Evolutionary conservation across 1,140 invertebrate species (phyloP).

Genomic region (Melipona quadrifasciata): DNA sequence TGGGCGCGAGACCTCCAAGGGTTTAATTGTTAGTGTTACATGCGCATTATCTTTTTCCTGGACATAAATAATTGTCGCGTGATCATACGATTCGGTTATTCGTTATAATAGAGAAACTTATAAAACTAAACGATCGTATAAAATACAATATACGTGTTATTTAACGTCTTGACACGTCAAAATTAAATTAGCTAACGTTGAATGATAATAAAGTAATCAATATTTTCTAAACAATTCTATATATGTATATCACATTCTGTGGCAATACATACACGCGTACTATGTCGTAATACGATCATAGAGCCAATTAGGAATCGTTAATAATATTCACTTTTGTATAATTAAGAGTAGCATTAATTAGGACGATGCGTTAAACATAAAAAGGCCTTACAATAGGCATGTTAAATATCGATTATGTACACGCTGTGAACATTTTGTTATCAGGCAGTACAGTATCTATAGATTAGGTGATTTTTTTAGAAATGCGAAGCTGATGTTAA

Average conservation of each 20-base stretch:
- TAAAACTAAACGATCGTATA: slow-evolving; percentile 34
- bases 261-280: not conserved
- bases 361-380: slow-evolving; percentile 11
- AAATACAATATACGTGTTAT: slow-evolving; percentile 13
- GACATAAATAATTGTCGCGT: not conserved
- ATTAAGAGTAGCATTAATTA: slow-evolving; percentile 18
- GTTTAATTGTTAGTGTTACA: not conserved
- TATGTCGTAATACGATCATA: slow-evolving; percentile 16
- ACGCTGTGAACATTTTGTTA: not conserved
- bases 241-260: slow-evolving; percentile 1
- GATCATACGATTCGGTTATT: not conserved
- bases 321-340: slow-evolving; percentile 6
- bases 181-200: not conserved
- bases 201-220: slow-evolving; percentile 32
- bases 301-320: slow-evolving; percentile 13
- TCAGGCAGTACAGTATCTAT: slow-evolving; percentile 32
- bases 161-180: not conserved
- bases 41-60: not conserved
- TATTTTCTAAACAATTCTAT: slow-evolving; percentile 28
- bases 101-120: not conserved
- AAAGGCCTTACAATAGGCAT: slow-evolving; percentile 13
- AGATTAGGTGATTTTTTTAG: slow-evolving; percentile 9
- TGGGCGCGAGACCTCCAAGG: no score
- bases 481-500: slow-evolving; percentile 1
- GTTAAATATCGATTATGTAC: slow-evolving; percentile 21